A percentile compares a stretch with the other conserved stretches of the same genome.
Evolutionary conservation across 2,888 invertebrate genomes (phyloP).

Genomic region (Diarsia rubi): DNA sequence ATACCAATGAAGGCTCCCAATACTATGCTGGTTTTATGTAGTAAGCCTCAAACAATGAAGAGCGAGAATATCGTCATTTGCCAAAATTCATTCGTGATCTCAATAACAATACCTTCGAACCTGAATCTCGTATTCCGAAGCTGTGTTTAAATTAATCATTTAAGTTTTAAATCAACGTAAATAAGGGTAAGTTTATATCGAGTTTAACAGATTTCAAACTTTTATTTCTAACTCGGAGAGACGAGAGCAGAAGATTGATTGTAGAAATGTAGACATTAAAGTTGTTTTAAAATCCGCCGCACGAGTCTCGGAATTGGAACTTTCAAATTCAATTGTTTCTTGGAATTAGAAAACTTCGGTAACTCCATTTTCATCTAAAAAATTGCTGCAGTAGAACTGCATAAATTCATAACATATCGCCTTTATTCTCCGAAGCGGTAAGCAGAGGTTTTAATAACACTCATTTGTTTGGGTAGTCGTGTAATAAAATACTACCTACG

Average conservation of each 20-base stretch:
- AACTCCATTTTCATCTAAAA: conserved; percentile 9
- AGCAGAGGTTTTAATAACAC: background rate
- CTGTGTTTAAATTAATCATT: conserved; percentile 18
- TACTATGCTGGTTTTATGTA: background rate
- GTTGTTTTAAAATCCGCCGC: background rate
- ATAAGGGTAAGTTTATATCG: background rate
- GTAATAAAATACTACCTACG: background rate
- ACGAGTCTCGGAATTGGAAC: conserved; percentile 17
- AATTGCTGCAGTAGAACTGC: conserved; percentile 12
- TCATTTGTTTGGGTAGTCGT: no score
- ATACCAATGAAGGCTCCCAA: background rate
- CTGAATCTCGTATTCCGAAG: background rate
- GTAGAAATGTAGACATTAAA: conserved; percentile 2
- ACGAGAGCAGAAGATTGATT: conserved; percentile 8
- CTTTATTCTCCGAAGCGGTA: background rate
- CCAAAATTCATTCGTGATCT: conserved; percentile 16
- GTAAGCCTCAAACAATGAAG: background rate
- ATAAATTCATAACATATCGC: background rate
- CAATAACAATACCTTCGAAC: conserved; percentile 16
- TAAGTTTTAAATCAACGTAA: background rate
- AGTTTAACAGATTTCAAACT: conserved; percentile 7
- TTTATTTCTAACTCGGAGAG: background rate
- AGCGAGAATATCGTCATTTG: background rate
- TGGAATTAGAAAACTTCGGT: background rate
- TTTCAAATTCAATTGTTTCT: conserved; percentile 30